Evolutionary conservation across 2,888 invertebrate genomes (phyloP).

Genomic region (Xestia c-nigrum): DNA sequence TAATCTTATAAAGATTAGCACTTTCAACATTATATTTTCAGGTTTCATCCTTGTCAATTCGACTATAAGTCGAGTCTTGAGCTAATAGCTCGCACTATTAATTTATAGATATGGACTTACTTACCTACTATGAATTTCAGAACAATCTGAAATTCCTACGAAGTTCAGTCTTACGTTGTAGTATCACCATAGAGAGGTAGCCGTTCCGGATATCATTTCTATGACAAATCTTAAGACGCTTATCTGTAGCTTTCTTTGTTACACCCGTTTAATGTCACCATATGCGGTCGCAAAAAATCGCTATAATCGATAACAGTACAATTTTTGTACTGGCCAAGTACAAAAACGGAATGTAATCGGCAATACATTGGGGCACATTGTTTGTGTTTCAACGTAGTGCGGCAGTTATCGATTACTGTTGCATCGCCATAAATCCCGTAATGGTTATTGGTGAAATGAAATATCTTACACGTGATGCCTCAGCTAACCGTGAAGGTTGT

Average conservation of each 20-base stretch:
- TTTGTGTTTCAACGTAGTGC: slow-evolving; percentile 57
- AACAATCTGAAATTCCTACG: slow-evolving; percentile 6
- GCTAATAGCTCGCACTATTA: neutral
- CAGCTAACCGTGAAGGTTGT: slow-evolving; percentile 64
- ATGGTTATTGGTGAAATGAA: slow-evolving; percentile 77
- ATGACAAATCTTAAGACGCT: neutral
- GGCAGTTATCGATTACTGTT: slow-evolving; percentile 74
- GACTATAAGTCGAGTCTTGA: neutral
- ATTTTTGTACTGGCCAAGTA: slow-evolving; percentile 21
- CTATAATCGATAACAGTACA: slow-evolving; percentile 9
- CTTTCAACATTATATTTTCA: neutral
- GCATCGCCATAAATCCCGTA: slow-evolving; percentile 75
- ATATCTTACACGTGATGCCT: slow-evolving; percentile 71
- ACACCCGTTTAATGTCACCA: neutral
- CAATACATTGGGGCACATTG: slow-evolving; percentile 52
- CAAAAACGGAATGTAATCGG: slow-evolving; percentile 53
- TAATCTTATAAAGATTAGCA: neutral
- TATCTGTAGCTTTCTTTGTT: neutral
- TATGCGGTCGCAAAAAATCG: neutral
- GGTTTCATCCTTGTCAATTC: neutral
- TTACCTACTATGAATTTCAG: too few relatives aligned
- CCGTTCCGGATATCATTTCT: neutral
- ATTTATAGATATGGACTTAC: too few relatives aligned
- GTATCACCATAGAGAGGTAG: neutral
- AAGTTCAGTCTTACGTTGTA: neutral